Evolutionary conservation across 2,797 vertebrate genomes (phyloP).

Genomic region (Gadopsis bispinosus): DNA sequence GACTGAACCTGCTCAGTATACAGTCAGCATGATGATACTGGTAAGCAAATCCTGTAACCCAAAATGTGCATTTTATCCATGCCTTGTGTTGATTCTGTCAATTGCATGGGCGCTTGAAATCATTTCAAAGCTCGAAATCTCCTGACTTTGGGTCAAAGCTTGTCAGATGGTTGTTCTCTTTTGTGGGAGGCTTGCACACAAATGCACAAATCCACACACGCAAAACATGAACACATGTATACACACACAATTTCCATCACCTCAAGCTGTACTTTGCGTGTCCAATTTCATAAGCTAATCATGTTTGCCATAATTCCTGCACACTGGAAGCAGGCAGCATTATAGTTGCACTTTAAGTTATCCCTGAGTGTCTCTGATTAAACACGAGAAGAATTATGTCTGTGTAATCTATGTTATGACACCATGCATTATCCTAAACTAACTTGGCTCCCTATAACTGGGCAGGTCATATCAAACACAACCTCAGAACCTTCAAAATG

Average conservation of each 20-base stretch:
- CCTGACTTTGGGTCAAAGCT: conserved; percentile 36
- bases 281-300: conserved; percentile 66
- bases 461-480: conserved; percentile 61
- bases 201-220: conserved; percentile 14
- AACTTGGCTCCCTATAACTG: conserved; percentile 56
- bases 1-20: conserved; percentile 15
- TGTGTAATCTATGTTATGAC: conserved; percentile 67
- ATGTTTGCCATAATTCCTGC: conserved; percentile 47
- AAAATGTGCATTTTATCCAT: conserved; percentile 2
- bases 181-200: conserved; percentile 17
- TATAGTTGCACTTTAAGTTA: conserved; percentile 51
- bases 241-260: conserved; percentile 28
- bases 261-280: conserved; percentile 49
- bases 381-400: conserved; percentile 57
- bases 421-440: conserved; percentile 61
- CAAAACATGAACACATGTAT: not conserved
- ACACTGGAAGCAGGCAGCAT: conserved; percentile 48
- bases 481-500: conserved; percentile 56
- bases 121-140: conserved; percentile 43
- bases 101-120: conserved; percentile 17
- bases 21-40: not conserved
- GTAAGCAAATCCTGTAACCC: conserved; percentile 16
- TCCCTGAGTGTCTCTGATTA: conserved; percentile 54
- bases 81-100: conserved; percentile 32
- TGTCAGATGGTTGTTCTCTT: conserved; percentile 20